These are phyloP conservation scores for Eutrigla gurnardus DNA, from an alignment of 2,797 vertebrate genomes.

Conservation along the genomic window DNA sequence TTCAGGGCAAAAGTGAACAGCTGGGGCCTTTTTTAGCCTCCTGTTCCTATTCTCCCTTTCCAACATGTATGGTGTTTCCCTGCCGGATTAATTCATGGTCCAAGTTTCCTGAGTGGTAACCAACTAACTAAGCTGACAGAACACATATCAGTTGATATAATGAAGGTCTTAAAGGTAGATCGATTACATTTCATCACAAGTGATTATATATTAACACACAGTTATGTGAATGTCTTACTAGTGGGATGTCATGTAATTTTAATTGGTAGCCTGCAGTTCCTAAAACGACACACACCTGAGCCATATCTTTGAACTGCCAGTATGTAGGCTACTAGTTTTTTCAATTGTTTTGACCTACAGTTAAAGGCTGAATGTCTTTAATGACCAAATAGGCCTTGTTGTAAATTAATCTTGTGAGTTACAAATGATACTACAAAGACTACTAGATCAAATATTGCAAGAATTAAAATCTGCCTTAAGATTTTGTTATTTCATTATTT, in stretches of 20 bases:
- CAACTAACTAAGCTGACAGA: too few species aligned
- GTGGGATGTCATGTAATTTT: slow-evolving; percentile 17
- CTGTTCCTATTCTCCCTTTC: background rate
- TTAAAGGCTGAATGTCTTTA: background rate
- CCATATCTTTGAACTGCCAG: background rate
- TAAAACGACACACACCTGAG: slow-evolving; percentile 18
- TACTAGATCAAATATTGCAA: background rate
- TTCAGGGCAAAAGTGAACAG: background rate
- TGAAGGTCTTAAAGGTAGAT: background rate
- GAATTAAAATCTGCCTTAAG: background rate
- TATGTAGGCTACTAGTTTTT: background rate
- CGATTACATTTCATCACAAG: background rate
- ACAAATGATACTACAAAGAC: background rate
- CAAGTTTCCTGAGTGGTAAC: background rate
- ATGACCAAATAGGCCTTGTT: background rate
- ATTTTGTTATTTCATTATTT: background rate
- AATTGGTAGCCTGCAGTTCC: slow-evolving; percentile 14
- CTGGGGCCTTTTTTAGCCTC: background rate
- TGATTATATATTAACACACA: background rate
- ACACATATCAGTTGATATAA: background rate
- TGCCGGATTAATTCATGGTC: background rate
- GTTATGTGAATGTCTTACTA: background rate
- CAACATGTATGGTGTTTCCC: background rate
- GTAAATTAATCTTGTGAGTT: background rate
- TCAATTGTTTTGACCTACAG: background rate